Base-by-base conservation (phyloP, 1,140 invertebrate genomes). In the Pseudomyrmex dendroicus region DNA sequence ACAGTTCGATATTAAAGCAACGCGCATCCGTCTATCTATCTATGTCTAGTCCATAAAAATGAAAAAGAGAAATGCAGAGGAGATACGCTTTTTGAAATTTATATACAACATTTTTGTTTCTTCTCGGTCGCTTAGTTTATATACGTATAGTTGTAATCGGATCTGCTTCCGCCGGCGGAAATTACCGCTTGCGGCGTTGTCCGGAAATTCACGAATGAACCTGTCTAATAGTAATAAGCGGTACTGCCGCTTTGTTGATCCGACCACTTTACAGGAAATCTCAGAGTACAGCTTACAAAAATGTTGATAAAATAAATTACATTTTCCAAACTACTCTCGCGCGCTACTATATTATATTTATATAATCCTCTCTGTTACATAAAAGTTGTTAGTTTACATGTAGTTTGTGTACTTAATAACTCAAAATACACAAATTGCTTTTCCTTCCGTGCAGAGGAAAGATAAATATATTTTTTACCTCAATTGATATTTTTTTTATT, bases 171-270 rank as follows among this genome's bases (percentile, higher is more conserved):
- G 90, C 77, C 77, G 83, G 83, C 90, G 92, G 91, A 93, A 93
- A 93, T 93, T 93, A 92, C 89, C 74, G 90, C 90, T 91, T 90
- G 91, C 86, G 91, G 91, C 84, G 80, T 87, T 59, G 46, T 63
- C 89, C 90, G 91, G 90, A 93, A 92, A 92, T 91, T 93, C 89
- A 90, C 84, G 82, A 91, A 90, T 83, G 89, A 89, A 93, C 87
- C 89, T 89, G 84, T 74, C 68, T 91, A 92, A 93, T 90, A 88
- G 82, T 89, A 91, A 91, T 90, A 90, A 89, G 90, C 87, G 64
- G 68, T 62, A 84, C 67, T 52, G 67, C 83, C 44, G 57, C 56
- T 35, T 83, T 44, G 73, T 56, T 82, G 35, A 76, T 80, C 20
- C 56, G 48, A 44, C 12, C n/a, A 48, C 20, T 76, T 70, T 35